Evolutionary conservation across 2,113 vertebrate genomes (phyloP).

Genomic region (Pao palembangensis): DNA sequence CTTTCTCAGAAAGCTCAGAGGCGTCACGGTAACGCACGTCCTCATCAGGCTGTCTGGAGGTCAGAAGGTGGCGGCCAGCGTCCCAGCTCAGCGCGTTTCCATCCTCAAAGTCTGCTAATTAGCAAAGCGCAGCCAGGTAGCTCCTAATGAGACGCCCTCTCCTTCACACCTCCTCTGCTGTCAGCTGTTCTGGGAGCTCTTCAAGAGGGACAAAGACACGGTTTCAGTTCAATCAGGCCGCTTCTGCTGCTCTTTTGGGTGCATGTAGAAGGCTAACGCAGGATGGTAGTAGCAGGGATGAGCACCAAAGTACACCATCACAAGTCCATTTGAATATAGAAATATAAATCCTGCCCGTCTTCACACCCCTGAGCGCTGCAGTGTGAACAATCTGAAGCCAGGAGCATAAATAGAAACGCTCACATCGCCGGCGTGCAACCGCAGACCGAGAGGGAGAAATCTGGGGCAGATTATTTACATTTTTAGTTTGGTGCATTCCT

Average conservation of each 20-base stretch:
- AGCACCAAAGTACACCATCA: neutral
- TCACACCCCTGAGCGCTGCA: constrained; percentile 20
- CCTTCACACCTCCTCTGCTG: constrained; percentile 23
- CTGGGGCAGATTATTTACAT: constrained; percentile 56
- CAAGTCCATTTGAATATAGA: neutral
- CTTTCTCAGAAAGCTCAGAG: neutral
- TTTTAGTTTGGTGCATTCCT: constrained; percentile 32
- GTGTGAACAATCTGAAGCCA: constrained; percentile 30
- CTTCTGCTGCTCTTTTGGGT: neutral
- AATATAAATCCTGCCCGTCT: too few species aligned
- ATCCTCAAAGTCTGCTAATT: constrained; percentile 31
- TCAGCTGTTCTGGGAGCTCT: constrained; percentile 6
- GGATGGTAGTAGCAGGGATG: neutral
- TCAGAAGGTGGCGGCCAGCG: constrained; percentile 16
- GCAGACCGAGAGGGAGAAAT: constrained; percentile 6
- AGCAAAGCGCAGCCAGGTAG: constrained; percentile 17
- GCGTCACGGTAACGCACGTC: neutral
- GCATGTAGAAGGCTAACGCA: neutral
- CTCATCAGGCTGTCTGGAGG: constrained; percentile 21
- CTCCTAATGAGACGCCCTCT: constrained; percentile 35
- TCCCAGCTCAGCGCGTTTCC: constrained; percentile 20
- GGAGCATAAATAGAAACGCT: constrained; percentile 29
- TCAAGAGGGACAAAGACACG: neutral
- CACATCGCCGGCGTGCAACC: constrained; percentile 20
- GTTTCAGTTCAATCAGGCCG: neutral